phyloP scores from a whole-genome alignment of 2,113 vertebrate species.

The Chlamydotis undulata region DNA sequence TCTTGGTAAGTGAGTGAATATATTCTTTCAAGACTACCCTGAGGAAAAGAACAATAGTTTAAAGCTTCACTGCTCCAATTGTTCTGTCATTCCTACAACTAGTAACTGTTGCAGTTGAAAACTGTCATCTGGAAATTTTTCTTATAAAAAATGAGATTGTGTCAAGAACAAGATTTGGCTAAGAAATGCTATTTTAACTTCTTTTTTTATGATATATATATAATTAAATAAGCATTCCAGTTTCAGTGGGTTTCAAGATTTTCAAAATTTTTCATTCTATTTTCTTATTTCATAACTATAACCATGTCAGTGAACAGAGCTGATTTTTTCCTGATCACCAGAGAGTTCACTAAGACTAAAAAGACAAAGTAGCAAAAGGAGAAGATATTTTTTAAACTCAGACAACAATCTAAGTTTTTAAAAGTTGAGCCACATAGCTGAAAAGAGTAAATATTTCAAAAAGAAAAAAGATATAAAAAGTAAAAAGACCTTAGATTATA shows the following conservation, averaged over 20 bases:
- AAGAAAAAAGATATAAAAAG: not conserved
- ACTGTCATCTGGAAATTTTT: not conserved
- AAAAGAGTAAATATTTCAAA: not conserved
- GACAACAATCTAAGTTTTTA: not conserved
- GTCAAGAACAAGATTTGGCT: not conserved
- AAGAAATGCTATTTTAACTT: not conserved
- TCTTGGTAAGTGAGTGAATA: not conserved
- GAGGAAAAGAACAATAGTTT: constrained; percentile 19
- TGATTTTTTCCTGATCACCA: not conserved
- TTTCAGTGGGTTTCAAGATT: not conserved
- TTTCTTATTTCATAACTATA: not conserved
- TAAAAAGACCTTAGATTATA: not conserved
- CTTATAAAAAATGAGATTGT: not conserved
- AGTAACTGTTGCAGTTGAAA: not conserved
- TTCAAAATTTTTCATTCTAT: not conserved
- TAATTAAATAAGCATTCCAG: not conserved
- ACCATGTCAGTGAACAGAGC: not conserved
- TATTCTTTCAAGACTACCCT: not conserved
- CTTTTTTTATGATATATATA: not conserved
- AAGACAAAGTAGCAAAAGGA: not conserved
- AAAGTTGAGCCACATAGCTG: not conserved
- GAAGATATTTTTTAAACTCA: not conserved
- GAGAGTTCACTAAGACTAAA: not conserved
- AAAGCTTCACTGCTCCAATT: constrained; percentile 21
- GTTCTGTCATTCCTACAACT: constrained; percentile 1